Evolutionary conservation across 1,140 invertebrate species (phyloP), one percentile per base, ranked within the genome.

Genomic region (Brachionus asplanchnoidis): DNA sequence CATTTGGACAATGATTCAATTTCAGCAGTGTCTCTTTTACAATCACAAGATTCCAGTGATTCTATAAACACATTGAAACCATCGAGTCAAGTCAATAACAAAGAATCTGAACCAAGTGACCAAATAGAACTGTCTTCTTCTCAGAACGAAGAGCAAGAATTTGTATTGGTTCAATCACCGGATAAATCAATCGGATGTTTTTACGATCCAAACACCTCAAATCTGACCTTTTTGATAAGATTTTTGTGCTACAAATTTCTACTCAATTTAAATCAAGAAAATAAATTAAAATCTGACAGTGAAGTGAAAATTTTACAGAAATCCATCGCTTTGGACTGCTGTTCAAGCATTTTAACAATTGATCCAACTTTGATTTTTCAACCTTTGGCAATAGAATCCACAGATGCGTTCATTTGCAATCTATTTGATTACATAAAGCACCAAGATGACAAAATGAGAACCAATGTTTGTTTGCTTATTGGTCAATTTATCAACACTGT

Each of bases 231-330:
- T 88, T 94, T 94, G 86, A 91, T 92, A 32, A 91, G 95, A 85
- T 91, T 94, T 68, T 87, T 97, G 2, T 91, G 92, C 28, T 93
- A 93, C 2, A 92, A 93, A 32, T 96, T 95, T 89, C 89, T 97
- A 4, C 89, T 96, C 12, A 90, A 92, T 42, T 94, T 94, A 14
- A 86, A 23, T 26, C 17, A 87, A 60, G 91, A 91, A 66, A 92
- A 92, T 32, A 90, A 90, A 36, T 88, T 93, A 53, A 91, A 94
- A 70, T 88, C 92, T 12, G 93, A 93, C 87, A 92, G 92, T 86
- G 90, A 88, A 56, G 93, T 95, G 9, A 91, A 95, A 42, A 94
- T 96, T 14, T 95, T 94, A 85, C 92, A 95, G 0, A 95, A 96
- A 90, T 93, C 94, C 0, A 91, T 95, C 42, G 94, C 94, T 1